These are phyloP conservation scores for Odontophorus gujanensis DNA, from an alignment of 2,113 vertebrate species.

Conservation along the genomic window DNA sequence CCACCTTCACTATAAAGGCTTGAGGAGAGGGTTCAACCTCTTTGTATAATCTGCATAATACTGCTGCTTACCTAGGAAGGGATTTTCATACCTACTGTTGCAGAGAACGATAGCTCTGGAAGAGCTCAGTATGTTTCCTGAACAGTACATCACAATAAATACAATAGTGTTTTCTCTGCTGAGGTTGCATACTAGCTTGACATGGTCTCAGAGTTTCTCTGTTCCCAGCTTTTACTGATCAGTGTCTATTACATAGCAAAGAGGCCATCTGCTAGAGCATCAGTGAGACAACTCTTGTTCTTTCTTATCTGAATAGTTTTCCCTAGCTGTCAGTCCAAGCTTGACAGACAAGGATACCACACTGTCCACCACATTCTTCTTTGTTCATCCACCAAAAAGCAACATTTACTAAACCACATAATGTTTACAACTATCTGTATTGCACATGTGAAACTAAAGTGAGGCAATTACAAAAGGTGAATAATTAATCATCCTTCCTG, in stretches of 20 bases:
- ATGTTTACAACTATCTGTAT: not conserved
- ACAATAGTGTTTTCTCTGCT: not conserved
- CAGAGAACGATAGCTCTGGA: not conserved
- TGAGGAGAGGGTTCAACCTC: not conserved
- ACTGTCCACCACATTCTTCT: not conserved
- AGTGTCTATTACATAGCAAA: not conserved
- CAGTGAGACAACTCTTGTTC: not conserved
- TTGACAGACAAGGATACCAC: not conserved
- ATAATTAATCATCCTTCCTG: not conserved
- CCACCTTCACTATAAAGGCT: not conserved
- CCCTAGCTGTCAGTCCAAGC: not conserved
- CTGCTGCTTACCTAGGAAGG: not conserved
- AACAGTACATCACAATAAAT: not conserved
- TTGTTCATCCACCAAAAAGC: not conserved
- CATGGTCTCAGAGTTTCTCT: not conserved
- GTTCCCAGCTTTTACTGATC: not conserved
- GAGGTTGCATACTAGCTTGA: not conserved
- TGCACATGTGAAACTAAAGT: not conserved
- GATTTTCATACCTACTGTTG: not conserved
- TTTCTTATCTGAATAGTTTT: not conserved
- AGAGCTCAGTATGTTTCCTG: not conserved
- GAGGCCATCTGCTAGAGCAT: not conserved
- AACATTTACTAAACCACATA: not conserved
- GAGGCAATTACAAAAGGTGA: not conserved
- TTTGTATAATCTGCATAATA: not conserved